Conservation (phyloP, 2,888 invertebrate genomes). For the Leptura quadrifasciata region DNA sequence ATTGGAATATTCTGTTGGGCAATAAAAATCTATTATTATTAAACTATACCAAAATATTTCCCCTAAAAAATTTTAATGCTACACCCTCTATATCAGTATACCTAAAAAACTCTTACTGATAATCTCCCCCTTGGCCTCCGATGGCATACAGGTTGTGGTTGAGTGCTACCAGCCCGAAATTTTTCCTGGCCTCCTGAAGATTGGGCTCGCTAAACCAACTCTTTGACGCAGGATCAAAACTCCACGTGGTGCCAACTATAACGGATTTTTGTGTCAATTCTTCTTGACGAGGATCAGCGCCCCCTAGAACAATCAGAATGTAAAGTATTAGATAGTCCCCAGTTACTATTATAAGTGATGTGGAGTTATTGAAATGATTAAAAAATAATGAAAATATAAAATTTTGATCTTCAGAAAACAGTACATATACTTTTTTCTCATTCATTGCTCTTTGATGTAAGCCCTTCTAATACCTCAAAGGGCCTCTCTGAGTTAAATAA, state of each 20-base stretch:
- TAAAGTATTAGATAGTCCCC: not conserved
- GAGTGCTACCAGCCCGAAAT: conserved; percentile 82
- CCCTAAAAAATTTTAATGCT: not conserved
- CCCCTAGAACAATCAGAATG: conserved; percentile 73
- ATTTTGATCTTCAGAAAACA: too few species aligned
- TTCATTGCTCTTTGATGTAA: too few species aligned
- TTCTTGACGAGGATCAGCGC: conserved; percentile 80
- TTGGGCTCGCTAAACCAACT: conserved; percentile 81
- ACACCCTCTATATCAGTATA: not conserved
- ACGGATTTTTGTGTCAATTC: conserved; percentile 76
- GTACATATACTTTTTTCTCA: too few species aligned
- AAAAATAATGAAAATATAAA: too few species aligned
- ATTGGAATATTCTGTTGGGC: too few species aligned
- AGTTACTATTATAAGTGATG: not conserved
- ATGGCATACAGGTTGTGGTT: conserved; percentile 82
- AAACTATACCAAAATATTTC: too few species aligned
- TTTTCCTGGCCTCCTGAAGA: conserved; percentile 79
- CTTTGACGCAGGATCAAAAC: conserved; percentile 79
- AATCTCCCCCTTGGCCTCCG: conserved; percentile 78
- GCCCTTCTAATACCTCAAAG: too few species aligned
- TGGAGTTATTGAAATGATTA: not conserved
- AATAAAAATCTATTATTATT: too few species aligned
- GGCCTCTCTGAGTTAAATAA: too few species aligned
- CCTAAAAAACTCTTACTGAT: conserved; percentile 65
- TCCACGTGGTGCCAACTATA: conserved; percentile 81